phyloP scores from a whole-genome alignment of 2,797 vertebrate genomes.

The Salmo trutta region DNA sequence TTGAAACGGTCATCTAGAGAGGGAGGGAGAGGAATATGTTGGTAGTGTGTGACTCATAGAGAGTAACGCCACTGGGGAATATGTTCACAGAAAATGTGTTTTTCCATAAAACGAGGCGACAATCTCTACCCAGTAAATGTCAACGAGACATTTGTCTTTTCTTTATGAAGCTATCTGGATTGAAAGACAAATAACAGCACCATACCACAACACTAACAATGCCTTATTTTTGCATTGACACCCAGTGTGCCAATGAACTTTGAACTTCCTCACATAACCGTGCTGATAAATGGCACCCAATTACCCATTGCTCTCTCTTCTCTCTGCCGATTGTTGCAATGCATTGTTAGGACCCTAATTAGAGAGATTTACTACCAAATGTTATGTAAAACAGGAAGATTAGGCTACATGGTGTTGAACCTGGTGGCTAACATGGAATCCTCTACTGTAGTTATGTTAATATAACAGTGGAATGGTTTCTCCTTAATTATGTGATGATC shows the following conservation, averaged over 20 bases:
- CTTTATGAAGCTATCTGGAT: too few species aligned
- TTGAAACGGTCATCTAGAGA: slow-evolving; percentile 32
- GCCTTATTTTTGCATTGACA: background rate
- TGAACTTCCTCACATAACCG: slow-evolving; percentile 2
- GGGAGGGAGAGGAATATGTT: background rate
- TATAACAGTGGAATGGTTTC: background rate
- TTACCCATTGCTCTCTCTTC: slow-evolving; percentile 9
- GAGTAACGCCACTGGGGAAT: too few species aligned
- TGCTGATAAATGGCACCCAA: slow-evolving; percentile 10
- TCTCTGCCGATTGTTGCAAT: slow-evolving; percentile 14
- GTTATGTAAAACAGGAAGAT: background rate
- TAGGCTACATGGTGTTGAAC: background rate
- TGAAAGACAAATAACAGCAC: too few species aligned
- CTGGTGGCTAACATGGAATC: background rate
- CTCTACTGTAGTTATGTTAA: background rate
- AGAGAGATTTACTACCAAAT: background rate
- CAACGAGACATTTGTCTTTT: too few species aligned
- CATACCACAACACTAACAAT: too few species aligned
- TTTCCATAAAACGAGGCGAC: too few species aligned
- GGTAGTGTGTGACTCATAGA: background rate
- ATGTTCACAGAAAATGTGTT: too few species aligned
- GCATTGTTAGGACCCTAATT: slow-evolving; percentile 14
- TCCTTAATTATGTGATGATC: background rate
- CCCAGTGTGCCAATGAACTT: background rate
- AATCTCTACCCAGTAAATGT: too few species aligned